Percentiles rank a stretch among this genome's conserved stretches.
Conservation (phyloP, 2,113 vertebrate genomes). For the Onychostruthus taczanowskii region DNA sequence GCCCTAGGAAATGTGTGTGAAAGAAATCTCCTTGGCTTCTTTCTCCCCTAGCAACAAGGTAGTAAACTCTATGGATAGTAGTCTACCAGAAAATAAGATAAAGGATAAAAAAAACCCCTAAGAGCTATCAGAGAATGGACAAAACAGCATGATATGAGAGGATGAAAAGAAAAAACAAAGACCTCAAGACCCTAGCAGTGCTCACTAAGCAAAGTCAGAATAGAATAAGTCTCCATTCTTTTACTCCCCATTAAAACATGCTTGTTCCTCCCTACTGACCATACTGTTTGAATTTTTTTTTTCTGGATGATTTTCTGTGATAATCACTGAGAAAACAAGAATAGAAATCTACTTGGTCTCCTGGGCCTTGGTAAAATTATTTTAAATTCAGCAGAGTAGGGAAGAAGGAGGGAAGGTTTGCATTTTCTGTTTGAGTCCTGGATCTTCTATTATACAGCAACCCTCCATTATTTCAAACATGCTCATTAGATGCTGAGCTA, state of each 20-base stretch:
- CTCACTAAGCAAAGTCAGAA: slow-evolving; percentile 30
- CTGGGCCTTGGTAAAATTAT: background rate
- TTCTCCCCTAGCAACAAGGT: background rate
- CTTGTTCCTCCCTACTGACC: background rate
- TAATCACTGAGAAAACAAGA: slow-evolving; percentile 14
- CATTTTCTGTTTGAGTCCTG: slow-evolving; percentile 5
- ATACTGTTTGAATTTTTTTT: background rate
- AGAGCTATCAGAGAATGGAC: background rate
- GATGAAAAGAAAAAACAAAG: background rate
- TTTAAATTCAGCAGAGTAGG: background rate
- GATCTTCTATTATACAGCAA: background rate
- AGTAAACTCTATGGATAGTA: background rate
- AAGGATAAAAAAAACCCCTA: background rate
- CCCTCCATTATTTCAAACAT: slow-evolving; percentile 17
- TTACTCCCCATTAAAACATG: background rate
- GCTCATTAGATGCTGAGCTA: slow-evolving; percentile 42
- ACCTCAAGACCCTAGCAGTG: background rate
- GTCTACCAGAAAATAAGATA: background rate
- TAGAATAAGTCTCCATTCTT: background rate
- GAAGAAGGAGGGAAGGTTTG: slow-evolving; percentile 1
- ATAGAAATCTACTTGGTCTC: slow-evolving; percentile 1
- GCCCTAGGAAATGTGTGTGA: background rate
- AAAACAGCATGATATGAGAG: background rate
- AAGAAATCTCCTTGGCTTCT: background rate
- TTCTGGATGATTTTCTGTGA: background rate